Percentiles rank a stretch among this genome's conserved stretches.
phyloP scores from a whole-genome alignment of 2,888 invertebrate genomes.

The Anthrax anthrax region DNA sequence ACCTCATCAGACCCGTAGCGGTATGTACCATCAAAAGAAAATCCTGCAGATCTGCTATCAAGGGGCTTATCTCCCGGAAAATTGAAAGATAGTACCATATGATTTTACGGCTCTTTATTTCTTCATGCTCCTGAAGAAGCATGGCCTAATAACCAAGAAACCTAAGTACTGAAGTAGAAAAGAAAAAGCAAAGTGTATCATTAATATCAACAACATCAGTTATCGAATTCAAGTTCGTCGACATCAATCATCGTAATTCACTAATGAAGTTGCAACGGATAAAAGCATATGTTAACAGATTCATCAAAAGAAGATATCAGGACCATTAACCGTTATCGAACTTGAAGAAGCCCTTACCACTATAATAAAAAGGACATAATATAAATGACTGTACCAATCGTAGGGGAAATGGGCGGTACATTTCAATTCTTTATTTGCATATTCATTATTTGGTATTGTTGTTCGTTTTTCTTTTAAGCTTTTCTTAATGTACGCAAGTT shows the following conservation, averaged over 20 bases:
- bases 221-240: background rate
- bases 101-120: slow-evolving; percentile 1
- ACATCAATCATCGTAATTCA: background rate
- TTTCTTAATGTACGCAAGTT: too few species aligned
- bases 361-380: too few species aligned
- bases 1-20: background rate
- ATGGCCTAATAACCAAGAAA: background rate
- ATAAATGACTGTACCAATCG: too few species aligned
- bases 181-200: background rate
- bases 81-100: background rate
- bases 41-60: background rate
- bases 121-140: background rate
- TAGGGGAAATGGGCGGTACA: too few species aligned
- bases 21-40: background rate
- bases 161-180: background rate
- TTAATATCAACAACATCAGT: background rate
- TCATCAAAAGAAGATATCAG: too few species aligned
- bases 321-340: too few species aligned
- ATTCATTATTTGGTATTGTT: too few species aligned
- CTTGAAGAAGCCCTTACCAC: too few species aligned
- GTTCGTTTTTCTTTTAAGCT: too few species aligned
- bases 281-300: background rate
- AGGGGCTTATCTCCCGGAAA: background rate
- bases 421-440: too few species aligned
- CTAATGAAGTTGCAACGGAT: background rate